Percentiles rank a stretch among this genome's conserved stretches.
Conservation (phyloP, 2,113 vertebrate species). For the Barbus barbus region DNA sequence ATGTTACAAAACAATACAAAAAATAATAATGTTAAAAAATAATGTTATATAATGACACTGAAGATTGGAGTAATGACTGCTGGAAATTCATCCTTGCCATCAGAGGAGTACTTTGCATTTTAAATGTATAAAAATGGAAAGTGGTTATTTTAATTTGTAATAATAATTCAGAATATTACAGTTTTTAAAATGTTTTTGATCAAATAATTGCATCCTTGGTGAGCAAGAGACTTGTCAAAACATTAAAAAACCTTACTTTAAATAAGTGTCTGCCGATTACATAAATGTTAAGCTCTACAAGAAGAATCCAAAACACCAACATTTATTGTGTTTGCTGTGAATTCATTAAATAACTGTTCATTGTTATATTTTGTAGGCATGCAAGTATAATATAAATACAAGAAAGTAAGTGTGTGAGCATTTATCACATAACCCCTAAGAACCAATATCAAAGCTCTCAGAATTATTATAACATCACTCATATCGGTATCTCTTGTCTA, state of each 20-base stretch:
- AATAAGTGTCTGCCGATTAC: neutral
- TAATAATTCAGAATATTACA: neutral
- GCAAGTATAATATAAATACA: neutral
- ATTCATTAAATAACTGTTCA: too few species aligned
- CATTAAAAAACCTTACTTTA: neutral
- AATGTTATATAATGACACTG: neutral
- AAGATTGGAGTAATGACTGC: neutral
- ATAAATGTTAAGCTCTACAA: neutral
- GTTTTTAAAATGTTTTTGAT: neutral
- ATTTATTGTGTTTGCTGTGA: too few species aligned
- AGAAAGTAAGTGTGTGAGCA: neutral
- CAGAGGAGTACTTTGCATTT: neutral
- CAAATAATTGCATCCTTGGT: neutral
- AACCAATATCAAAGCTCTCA: neutral
- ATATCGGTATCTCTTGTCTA: neutral
- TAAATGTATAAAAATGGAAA: neutral
- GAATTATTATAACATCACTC: neutral
- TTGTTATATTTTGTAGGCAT: neutral
- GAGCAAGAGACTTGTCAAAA: neutral
- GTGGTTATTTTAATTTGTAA: neutral
- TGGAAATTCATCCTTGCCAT: neutral
- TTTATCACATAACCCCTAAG: constrained; percentile 9
- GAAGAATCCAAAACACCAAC: neutral
- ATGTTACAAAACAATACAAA: too few species aligned
- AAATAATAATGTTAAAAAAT: too few species aligned